These are phyloP conservation scores for Cotesia chilonis DNA, from an alignment of 1,140 invertebrate genomes.

Conservation along the genomic window DNA sequence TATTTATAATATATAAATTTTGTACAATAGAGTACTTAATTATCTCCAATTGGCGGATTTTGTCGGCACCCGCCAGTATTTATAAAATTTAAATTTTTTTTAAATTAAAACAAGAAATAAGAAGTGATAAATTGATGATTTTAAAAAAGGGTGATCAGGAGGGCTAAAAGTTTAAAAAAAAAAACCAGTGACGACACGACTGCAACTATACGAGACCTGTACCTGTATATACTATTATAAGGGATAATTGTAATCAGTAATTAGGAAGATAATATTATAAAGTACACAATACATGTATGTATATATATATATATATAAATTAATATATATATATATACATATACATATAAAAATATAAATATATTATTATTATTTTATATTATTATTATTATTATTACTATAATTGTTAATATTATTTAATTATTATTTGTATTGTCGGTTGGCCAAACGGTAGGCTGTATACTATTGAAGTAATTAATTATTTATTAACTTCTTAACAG, in stretches of 20 bases:
- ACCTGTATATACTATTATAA: conserved; percentile 66
- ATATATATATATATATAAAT: conserved; percentile 32
- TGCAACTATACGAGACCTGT: conserved; percentile 69
- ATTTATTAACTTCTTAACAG: conserved; percentile 49
- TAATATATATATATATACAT: conserved; percentile 19
- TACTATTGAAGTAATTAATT: conserved; percentile 44
- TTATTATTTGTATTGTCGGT: conserved; percentile 46
- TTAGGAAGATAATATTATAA: conserved; percentile 47
- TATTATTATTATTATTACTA: no score
- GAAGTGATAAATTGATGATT: conserved; percentile 40
- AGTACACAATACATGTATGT: conserved; percentile 47
- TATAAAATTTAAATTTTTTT: conserved; percentile 31
- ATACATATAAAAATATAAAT: conserved; percentile 39
- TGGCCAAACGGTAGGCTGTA: conserved; percentile 58
- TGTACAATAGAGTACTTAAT: background rate
- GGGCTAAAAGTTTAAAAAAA: conserved; percentile 22
- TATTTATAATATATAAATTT: conserved; percentile 10
- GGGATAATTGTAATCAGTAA: conserved; percentile 59
- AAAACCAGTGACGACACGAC: conserved; percentile 65
- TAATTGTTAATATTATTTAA: no score
- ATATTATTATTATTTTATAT: background rate
- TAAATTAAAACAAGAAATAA: conserved; percentile 26
- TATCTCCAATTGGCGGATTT: conserved; percentile 54
- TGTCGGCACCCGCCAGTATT: conserved; percentile 60
- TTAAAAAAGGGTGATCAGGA: conserved; percentile 10